phyloP scores from a whole-genome alignment of 2,797 vertebrate genomes.

The Rhincodon typus region DNA sequence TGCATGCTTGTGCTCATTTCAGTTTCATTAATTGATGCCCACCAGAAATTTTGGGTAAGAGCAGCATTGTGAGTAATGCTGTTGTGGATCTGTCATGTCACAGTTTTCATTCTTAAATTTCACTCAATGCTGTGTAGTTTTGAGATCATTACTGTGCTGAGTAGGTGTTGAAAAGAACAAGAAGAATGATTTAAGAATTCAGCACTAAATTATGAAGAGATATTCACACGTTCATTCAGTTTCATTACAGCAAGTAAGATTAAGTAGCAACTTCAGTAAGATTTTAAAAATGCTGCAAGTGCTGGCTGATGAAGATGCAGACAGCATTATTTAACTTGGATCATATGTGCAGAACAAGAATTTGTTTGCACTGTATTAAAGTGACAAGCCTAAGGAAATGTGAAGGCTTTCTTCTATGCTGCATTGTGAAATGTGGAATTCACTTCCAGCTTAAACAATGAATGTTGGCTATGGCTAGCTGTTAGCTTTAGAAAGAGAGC shows the following conservation, averaged over 20 bases:
- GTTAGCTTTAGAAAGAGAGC: not conserved
- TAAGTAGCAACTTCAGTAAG: not conserved
- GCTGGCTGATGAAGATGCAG: not conserved
- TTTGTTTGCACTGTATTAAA: not conserved
- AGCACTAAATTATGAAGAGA: constrained; percentile 12
- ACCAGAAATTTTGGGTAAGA: not conserved
- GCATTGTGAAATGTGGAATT: no score
- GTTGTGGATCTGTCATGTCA: not conserved
- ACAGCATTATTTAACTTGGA: constrained; percentile 11
- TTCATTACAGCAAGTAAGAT: constrained; percentile 2
- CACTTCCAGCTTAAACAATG: not conserved
- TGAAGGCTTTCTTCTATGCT: not conserved
- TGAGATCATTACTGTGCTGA: not conserved
- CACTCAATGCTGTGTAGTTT: not conserved
- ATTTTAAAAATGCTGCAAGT: constrained; percentile 18
- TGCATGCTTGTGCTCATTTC: not conserved
- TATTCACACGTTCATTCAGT: not conserved
- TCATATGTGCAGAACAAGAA: not conserved
- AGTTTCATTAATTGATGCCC: not conserved
- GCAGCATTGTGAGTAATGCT: not conserved
- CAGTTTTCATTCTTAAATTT: not conserved
- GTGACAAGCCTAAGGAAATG: not conserved
- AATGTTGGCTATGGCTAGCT: not conserved
- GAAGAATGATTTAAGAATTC: not conserved
- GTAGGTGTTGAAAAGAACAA: not conserved